Evolutionary conservation across 2,888 invertebrate genomes (phyloP).

Genomic region (Callimorpha dominula): DNA sequence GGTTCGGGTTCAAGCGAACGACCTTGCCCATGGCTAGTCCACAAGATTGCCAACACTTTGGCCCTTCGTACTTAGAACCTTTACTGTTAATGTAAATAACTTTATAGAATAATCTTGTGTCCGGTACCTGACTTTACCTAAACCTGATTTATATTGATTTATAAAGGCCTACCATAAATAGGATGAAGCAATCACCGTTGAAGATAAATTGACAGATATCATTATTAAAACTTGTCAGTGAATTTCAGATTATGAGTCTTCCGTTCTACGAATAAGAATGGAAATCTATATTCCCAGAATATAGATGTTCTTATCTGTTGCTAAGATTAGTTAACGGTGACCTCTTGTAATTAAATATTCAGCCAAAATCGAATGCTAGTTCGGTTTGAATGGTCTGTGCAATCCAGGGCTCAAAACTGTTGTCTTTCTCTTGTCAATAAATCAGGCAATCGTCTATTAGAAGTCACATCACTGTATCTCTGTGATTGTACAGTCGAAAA

Average conservation of each 20-base stretch:
- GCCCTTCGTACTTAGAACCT: not conserved
- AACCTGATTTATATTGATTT: too few species aligned
- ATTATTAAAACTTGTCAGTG: not conserved
- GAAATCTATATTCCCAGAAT: not conserved
- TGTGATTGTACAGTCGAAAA: not conserved
- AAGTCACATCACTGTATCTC: not conserved
- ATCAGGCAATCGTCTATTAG: not conserved
- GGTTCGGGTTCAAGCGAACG: slow-evolving; percentile 34
- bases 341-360: not conserved
- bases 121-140: too few species aligned
- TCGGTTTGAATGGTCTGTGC: not conserved
- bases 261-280: not conserved
- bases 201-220: too few species aligned
- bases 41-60: not conserved
- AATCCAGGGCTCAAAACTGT: not conserved
- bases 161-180: too few species aligned
- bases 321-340: not conserved
- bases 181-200: too few species aligned
- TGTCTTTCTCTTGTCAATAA: not conserved
- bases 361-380: not conserved
- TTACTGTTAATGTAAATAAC: too few species aligned
- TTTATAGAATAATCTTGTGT: too few species aligned
- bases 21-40: slow-evolving; percentile 37
- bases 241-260: not conserved
- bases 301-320: not conserved